These are phyloP conservation scores for Clostera curtula DNA, from an alignment of 2,888 invertebrate genomes.

Conservation along the genomic window DNA sequence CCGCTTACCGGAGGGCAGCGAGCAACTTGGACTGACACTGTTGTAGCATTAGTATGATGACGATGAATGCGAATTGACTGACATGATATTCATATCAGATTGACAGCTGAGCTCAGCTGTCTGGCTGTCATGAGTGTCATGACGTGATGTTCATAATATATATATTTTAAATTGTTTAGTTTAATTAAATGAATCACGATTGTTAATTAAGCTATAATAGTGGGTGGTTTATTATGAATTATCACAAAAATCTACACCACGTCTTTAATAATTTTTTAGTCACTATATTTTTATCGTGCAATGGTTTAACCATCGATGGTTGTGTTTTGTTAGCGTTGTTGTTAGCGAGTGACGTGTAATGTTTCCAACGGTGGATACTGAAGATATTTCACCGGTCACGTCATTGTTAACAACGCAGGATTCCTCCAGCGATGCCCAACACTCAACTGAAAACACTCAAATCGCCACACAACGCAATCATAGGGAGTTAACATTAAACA, in stretches of 20 bases:
- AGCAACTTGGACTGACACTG: no score
- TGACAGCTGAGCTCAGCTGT: no score
- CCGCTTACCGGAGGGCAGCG: no score
- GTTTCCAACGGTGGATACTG: slow-evolving; percentile 68
- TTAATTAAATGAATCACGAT: slow-evolving; percentile 18
- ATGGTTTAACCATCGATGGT: slow-evolving; percentile 39
- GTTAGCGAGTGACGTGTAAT: slow-evolving; percentile 73
- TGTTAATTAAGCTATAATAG: slow-evolving; percentile 6
- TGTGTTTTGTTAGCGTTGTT: slow-evolving; percentile 37
- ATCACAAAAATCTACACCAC: slow-evolving; percentile 17
- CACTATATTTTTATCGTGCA: slow-evolving; percentile 24
- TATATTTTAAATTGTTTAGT: slow-evolving; percentile 7
- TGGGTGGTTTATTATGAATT: slow-evolving; percentile 35
- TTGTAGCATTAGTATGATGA: no score
- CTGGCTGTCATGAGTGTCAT: no score
- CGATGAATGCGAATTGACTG: no score
- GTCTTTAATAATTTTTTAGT: slow-evolving; percentile 14
- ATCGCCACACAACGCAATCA: slow-evolving; percentile 45
- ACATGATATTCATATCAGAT: no score
- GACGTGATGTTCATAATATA: no score
- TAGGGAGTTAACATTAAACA: slow-evolving; percentile 63
- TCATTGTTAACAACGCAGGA: slow-evolving; percentile 47
- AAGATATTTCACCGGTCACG: slow-evolving; percentile 65
- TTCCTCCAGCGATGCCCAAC: slow-evolving; percentile 58
- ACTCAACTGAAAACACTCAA: slow-evolving; percentile 45